Evolutionary conservation across 2,113 vertebrate genomes (phyloP).

Genomic region (Azemiops feae): DNA sequence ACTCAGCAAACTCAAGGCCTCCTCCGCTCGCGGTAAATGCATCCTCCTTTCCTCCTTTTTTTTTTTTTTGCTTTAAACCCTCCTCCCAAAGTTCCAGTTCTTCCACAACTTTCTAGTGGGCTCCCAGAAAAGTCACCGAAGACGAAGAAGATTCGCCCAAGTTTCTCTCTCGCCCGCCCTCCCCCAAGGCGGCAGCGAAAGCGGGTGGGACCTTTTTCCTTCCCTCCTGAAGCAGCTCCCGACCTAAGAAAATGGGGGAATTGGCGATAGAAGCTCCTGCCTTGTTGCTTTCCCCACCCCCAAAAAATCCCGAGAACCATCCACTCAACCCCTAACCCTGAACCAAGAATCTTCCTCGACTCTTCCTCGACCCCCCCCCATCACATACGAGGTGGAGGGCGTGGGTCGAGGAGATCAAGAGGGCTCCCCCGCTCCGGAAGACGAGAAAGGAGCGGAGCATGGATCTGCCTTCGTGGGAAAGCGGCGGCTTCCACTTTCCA

Average conservation of each 20-base stretch:
- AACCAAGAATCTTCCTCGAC: not conserved
- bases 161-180: not conserved
- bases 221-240: not conserved
- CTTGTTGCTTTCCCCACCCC: not conserved
- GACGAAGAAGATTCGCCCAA: not conserved
- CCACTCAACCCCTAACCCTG: not conserved
- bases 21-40: not conserved
- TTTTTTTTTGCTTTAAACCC: not conserved
- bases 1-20: not conserved
- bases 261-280: not conserved
- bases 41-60: not conserved
- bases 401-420: not conserved
- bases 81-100: not conserved
- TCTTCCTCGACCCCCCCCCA: not conserved
- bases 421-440: not conserved
- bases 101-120: not conserved
- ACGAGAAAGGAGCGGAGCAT: not conserved
- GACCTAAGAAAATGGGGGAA: not conserved
- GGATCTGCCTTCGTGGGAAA: not conserved
- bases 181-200: not conserved
- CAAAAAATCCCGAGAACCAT: not conserved
- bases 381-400: not conserved
- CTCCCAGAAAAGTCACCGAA: not conserved
- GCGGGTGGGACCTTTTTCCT: not conserved
- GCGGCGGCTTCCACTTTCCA: slow-evolving; percentile 39